Conservation (phyloP, 2,797 vertebrate species). For the Mormyrops boulengeri region DNA sequence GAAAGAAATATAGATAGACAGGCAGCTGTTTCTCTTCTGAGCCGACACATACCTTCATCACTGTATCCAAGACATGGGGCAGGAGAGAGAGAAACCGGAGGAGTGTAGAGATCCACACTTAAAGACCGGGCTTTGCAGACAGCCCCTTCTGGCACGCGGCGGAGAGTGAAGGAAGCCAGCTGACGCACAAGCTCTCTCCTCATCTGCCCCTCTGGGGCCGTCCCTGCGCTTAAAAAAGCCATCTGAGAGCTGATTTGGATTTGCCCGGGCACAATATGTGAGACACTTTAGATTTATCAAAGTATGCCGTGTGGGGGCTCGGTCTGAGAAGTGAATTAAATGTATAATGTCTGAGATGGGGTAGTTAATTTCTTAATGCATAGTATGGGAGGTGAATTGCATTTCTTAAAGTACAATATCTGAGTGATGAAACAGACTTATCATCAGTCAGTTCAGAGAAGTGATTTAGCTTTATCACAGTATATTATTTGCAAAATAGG, state of each 20-base stretch:
- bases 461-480: not conserved
- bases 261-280: slow-evolving; percentile 26
- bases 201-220: slow-evolving; percentile 50
- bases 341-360: not conserved
- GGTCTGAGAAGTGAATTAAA: not conserved
- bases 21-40: slow-evolving; percentile 25
- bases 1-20: slow-evolving; percentile 13
- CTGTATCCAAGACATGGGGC: slow-evolving; percentile 39
- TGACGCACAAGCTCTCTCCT: slow-evolving; percentile 47
- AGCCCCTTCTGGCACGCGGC: slow-evolving; percentile 49
- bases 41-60: slow-evolving; percentile 57
- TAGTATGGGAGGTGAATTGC: not conserved
- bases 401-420: not conserved
- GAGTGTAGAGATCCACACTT: slow-evolving; percentile 35
- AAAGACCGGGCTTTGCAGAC: slow-evolving; percentile 52
- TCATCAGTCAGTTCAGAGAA: not conserved
- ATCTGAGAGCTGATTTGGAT: slow-evolving; percentile 46
- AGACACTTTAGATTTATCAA: not conserved
- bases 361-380: not conserved
- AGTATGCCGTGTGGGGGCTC: not conserved
- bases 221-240: slow-evolving; percentile 41
- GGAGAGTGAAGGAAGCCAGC: slow-evolving; percentile 50
- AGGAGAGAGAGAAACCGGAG: slow-evolving; percentile 26
- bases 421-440: not conserved
- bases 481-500: not conserved